Evolutionary conservation across 2,888 invertebrate species (phyloP), one percentile per base, ranked within the genome.

Genomic region (Pandemis cinnamomeana): DNA sequence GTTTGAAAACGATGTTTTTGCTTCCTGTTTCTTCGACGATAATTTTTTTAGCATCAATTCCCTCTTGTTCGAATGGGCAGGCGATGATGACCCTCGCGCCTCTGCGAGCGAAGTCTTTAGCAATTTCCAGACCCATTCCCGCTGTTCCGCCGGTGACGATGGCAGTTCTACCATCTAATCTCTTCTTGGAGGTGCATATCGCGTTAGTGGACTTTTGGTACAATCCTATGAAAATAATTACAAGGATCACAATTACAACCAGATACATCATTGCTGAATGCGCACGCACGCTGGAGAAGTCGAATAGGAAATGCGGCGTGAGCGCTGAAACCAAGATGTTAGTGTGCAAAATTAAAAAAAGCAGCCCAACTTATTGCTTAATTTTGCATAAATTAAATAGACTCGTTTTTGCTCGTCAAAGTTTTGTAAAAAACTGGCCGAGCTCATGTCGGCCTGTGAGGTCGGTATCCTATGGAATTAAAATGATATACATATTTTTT

Each of bases 1-100:
- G 95, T 84, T 96, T 96, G 2, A 97, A 96, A 0, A 96, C 83
- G 0, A 98, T 90, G 76, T 97, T 96, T 41, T 94, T 90, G 83
- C 97, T 97, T 53, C 95, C 0, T 96, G 20, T 96, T 78, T 95
- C 95, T 80, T 95, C 95, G 0, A 95, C 87, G 13, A 98, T 95
- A 80, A 95, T 95, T 78, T 96, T 96, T 95, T 82, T 84, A 0
- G 89, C 93, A 2, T 79, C 76, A 1, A 80, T 77, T 0, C 93
- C 93, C 82, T 93, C 93, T 2, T 88, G 85, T 66, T 87, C 81
- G 71, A 86, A 92, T 2, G 93, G 93, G 63, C 93, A 93, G 0
- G 92, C 92, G 11, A 93, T 84, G 48, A 93, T 91, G 7, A 93
- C 92, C 55, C 85, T 85, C 0, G 92, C 93, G 0, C 91, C 92